Base-by-base conservation (phyloP, 2,113 vertebrate genomes). In the Xenus cinereus region DNA sequence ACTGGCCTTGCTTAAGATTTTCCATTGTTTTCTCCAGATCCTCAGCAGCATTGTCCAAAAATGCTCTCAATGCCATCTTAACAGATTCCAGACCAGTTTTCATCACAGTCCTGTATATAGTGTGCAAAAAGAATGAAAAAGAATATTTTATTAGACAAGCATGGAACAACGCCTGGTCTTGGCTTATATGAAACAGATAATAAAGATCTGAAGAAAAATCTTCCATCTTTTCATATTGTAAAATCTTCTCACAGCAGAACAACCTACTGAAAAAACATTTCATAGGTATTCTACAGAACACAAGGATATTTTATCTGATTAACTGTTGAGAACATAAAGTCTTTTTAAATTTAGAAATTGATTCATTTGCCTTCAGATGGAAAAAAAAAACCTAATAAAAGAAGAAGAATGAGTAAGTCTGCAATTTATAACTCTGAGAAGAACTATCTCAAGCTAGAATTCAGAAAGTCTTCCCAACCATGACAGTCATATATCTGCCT, bases 1-100 rank as follows among this genome's bases (percentile, higher is more conserved):
- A 99, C 96, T 99, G 99, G 86, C 99, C 99, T 53, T 99, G 98
- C 67, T 99, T 98, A 48, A 99, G 99, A 94, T 99, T 99, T 87
- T 99, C 99, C 97, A 99, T 97, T 1, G 99, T 99, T 96, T 98
- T 98, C 96, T 99, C 99, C 97, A 99, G 96, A 92, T 99, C 99
- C 73, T 99, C 99, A 0, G 99, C 99, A 1, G 99, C 99, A 19
- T 98, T 99, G 91, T 99, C 98, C 63, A 99, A 98, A 95, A 98
- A 99, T 1, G 98, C 98, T 56, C 99, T 96, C 81, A 99, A 82
- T 1, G 99, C 99, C 17, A 98, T 98, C 93, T 99, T 99, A 73
- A 99, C 99, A 13, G 98, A 98, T 85, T 99, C 99, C 95, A 99
- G 96, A 37, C 99, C 99, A 7, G 99, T 99, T 95, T 99, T 99